These are phyloP conservation scores for Melieria crassipennis DNA, from an alignment of 2,888 invertebrate genomes.

Conservation along the genomic window DNA sequence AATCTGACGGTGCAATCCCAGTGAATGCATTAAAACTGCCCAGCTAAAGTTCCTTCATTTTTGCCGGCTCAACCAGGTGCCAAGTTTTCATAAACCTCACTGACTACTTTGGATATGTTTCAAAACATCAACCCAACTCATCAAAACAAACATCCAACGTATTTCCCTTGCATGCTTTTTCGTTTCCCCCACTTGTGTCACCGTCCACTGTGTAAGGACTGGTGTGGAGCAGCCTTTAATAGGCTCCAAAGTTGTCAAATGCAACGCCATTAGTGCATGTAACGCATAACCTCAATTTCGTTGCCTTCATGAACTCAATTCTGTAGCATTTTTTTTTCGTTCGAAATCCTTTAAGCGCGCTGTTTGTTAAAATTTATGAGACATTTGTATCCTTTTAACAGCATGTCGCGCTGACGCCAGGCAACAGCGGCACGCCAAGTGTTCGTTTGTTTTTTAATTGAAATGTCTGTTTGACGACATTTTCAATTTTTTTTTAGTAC, in stretches of 20 bases:
- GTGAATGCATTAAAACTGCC: no score
- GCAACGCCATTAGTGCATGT: conserved; percentile 1
- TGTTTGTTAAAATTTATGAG: neutral
- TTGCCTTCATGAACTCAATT: conserved; percentile 5
- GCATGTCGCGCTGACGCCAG: neutral
- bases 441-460: conserved; percentile 30
- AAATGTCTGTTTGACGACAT: conserved; percentile 26
- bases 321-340: no score
- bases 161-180: no score
- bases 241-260: conserved; percentile 29
- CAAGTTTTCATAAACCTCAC: no score
- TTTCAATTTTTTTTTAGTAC: no score
- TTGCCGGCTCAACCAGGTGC: no score
- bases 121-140: neutral
- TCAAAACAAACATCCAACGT: no score
- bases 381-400: conserved; percentile 22
- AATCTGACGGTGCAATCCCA: no score
- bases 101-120: no score
- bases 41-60: no score
- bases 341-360: conserved; percentile 1
- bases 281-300: conserved; percentile 8
- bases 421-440: conserved; percentile 15
- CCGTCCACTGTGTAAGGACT: neutral
- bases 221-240: neutral
- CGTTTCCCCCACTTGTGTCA: neutral